phyloP scores from a whole-genome alignment of 2,888 invertebrate genomes.

The Linhomoeus sp. region DNA sequence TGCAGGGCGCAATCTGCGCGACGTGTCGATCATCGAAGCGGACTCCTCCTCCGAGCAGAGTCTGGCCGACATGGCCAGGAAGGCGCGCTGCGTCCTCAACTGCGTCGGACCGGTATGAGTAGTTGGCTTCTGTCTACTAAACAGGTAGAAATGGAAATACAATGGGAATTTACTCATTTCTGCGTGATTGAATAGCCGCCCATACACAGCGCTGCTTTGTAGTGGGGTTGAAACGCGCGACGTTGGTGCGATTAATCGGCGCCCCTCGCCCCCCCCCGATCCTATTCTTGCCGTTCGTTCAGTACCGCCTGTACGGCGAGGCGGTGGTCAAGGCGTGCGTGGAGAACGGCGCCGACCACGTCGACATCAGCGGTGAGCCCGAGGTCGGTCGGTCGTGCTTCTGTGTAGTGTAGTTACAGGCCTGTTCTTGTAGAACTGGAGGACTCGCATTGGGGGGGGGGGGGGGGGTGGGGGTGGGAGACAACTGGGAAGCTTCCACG shows the following conservation, averaged over 20 bases:
- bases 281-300: constrained; percentile 2
- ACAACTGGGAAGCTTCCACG: no score
- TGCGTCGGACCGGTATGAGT: constrained; percentile 59
- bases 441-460: no score
- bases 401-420: no score
- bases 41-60: constrained; percentile 54
- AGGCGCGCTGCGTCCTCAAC: constrained; percentile 59
- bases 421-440: no score
- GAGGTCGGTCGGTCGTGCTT: constrained; percentile 38
- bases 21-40: constrained; percentile 49
- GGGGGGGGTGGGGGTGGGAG: no score
- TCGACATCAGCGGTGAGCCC: constrained; percentile 83
- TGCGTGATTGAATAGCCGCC: background rate
- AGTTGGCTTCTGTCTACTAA: background rate
- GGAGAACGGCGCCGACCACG: constrained; percentile 55
- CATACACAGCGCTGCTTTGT: background rate
- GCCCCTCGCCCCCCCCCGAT: no score
- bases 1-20: constrained; percentile 14
- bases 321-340: constrained; percentile 70
- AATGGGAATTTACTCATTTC: background rate
- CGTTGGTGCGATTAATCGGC: no score
- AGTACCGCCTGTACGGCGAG: constrained; percentile 57
- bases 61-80: constrained; percentile 55
- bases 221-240: no score
- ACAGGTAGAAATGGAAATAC: background rate